Evolutionary conservation across 1,140 invertebrate species (phyloP), one percentile per base, ranked within the genome.

Genomic region (Helicoverpa zea): DNA sequence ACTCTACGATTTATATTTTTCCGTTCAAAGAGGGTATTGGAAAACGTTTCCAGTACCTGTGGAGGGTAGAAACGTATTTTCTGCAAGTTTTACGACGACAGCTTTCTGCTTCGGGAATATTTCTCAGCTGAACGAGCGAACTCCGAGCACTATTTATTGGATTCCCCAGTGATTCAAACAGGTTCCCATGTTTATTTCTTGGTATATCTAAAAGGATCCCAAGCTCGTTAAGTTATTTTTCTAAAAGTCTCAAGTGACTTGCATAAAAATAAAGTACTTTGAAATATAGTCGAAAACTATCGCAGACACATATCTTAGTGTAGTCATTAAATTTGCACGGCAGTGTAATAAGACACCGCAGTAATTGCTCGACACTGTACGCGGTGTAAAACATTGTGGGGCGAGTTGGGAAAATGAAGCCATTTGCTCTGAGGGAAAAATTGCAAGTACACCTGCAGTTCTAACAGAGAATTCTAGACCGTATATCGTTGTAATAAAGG

Each of bases 301-400:
- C 23, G 12, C 43, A 47, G 79, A 58, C 43, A 63, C 73, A 76
- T 63, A 76, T 76, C 73, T 76, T 30, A 78, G 54, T 23, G 54
- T 23, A 12, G 16, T 84, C 89, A 88, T 91, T 91, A 91, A 91
- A 90, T 92, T 90, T 85, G 73, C 86, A 82, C 86, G 84, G 83
- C 83, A 64, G 59, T 78, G 80, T 81, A 87, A 85, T 79, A 88
- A 63, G 81, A 86, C 83, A 58, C 70, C 73, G 80, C 72, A 59
- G 84, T 90, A 90, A 91, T 91, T 92, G 87, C 82, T 35, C 75
- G 13, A 61, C 75, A 54, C n/a, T 68, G 11, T 68, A 23, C n/a
- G 0, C 63, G n/a, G 16, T 51, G 58, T 61, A 63, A 35, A 63
- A 63, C 74, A 52, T 43, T 35, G 58, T 61, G 85, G 86, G 84